Base-by-base conservation (phyloP, 2,888 invertebrate genomes). In the Horisme vitalbata region DNA sequence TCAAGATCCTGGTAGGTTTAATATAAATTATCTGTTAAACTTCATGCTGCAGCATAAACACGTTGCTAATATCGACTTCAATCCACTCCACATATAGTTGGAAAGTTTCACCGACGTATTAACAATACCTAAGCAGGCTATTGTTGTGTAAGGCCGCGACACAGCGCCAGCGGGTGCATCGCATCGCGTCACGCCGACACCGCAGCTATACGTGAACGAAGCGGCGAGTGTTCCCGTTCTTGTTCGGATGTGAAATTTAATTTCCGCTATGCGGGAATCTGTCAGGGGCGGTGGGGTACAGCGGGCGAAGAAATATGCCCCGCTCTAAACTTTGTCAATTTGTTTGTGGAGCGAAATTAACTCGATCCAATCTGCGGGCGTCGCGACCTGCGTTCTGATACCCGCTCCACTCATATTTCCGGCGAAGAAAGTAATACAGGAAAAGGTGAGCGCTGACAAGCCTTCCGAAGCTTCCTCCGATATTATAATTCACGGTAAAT, bases 251-350 rank as follows among this genome's bases (percentile, higher is more conserved):
- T 88, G 86, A 89, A 88, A 89, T 89, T 89, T 89, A 89, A 89
- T 89, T 89, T 89, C 89, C 89, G 88, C 74, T 79, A 70, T 73
- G 79, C 83, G 83, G 81, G 86, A 80, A 79, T 83, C 86, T 83
- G 83, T 80, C 79, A 77, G 71, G 73, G 65, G 70, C 37, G 63
- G 61, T 68, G 59, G 68, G 65, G 71, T 52, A 48, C 52, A 55
- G 61, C 59, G 63, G 70, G 77, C 75, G 83, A 87, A 89, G 87
- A 89, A 88, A 88, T 89, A 87, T 88, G 86, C 85, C 80, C 82
- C 85, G 86, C 82, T 88, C 79, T 86, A 86, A 89, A 89, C 88
- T 89, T 89, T 89, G 88, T 88, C 89, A 89, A 89, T 89, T 88
- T 89, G 87, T 89, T 89, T 89, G 88, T 88, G 84, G 85, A 86